These are phyloP conservation scores for Denticeps clupeoides DNA, from an alignment of 2,797 vertebrate genomes.

Conservation along the genomic window DNA sequence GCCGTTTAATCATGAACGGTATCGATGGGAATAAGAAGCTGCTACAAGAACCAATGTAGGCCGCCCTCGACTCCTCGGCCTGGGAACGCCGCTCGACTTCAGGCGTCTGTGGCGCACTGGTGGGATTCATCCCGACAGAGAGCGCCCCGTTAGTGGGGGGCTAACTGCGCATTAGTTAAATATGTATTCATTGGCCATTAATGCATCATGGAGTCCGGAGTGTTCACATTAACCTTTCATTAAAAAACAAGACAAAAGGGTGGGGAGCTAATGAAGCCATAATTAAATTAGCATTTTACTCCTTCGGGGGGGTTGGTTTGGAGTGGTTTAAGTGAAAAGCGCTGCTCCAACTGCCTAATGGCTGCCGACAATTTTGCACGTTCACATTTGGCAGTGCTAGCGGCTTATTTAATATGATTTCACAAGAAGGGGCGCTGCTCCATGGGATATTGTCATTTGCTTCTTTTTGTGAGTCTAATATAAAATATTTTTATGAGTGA, in stretches of 20 bases:
- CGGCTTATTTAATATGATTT: too few species aligned
- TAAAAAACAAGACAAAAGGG: conserved; percentile 28
- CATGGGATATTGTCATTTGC: too few species aligned
- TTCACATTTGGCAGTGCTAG: too few species aligned
- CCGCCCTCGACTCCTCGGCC: too few species aligned
- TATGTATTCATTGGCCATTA: conserved; percentile 32
- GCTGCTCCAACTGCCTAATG: too few species aligned
- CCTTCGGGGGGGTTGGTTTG: background rate
- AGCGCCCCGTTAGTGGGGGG: conserved; percentile 11
- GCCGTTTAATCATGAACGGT: too few species aligned
- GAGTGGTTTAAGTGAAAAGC: background rate
- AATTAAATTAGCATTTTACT: conserved; percentile 29
- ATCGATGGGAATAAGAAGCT: too few species aligned
- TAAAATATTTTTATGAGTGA: too few species aligned
- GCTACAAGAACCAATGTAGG: too few species aligned
- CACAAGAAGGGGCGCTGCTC: too few species aligned
- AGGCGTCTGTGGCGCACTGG: conserved; percentile 6
- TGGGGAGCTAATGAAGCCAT: conserved; percentile 27
- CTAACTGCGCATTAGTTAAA: conserved; percentile 26
- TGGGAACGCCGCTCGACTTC: conserved; percentile 15
- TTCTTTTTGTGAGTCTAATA: too few species aligned
- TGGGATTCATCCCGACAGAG: conserved; percentile 13
- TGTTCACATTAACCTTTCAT: conserved; percentile 33
- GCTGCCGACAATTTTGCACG: too few species aligned
- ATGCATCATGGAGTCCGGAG: conserved; percentile 23